Base-by-base conservation (phyloP, 1,140 invertebrate genomes). In the Procambarus virginalis region DNA sequence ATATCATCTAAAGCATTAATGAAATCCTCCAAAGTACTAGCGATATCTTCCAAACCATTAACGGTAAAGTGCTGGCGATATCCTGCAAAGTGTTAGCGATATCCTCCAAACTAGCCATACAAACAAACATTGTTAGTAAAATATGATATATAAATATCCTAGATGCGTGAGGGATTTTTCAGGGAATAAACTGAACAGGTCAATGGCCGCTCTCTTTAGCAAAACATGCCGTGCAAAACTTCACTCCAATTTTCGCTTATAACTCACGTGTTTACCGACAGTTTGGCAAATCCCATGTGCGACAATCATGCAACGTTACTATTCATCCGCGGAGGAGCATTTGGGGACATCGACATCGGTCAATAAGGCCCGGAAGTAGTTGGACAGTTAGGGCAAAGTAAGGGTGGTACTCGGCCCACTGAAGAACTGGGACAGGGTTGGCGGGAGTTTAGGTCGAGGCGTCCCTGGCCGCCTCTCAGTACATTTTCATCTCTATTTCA, bases 321-420 rank as follows among this genome's bases (percentile, higher is more conserved):
- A 34, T 34, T 34, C 34, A 34, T 34, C 34, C 34, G 34, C 34
- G 34, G 34, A 34, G 34, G 34, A 34, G 34, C 34, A 34, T 34
- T 34, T 34, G 34, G 12, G 8, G 4, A 55, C 3, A 10, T 73
- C 68, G 68, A 2, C 5, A 6, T 34, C 10, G n/a, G 8, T 34
- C 20, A 34, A 4, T 34, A 73, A 73, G 8, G 20, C n/a, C 60
- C 84, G 84, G 70, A 60, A 46, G 3, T 2, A 9, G 2, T 77
- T 58, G 6, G n/a, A 85, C 6, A 58, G 12, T 45, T 14, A 10
- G 12, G 34, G 75, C 9, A 46, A 77, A 17, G 3, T 17, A 77
- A 9, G 9, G 9, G 20, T 58, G 73, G 84, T 58, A 49, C 46
- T 77, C 84, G 84, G 77, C 84, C 84, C 77, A 85, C 51, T 85